Evolutionary conservation across 2,888 invertebrate species (phyloP).

Genomic region (Trichopria drosophilae): DNA sequence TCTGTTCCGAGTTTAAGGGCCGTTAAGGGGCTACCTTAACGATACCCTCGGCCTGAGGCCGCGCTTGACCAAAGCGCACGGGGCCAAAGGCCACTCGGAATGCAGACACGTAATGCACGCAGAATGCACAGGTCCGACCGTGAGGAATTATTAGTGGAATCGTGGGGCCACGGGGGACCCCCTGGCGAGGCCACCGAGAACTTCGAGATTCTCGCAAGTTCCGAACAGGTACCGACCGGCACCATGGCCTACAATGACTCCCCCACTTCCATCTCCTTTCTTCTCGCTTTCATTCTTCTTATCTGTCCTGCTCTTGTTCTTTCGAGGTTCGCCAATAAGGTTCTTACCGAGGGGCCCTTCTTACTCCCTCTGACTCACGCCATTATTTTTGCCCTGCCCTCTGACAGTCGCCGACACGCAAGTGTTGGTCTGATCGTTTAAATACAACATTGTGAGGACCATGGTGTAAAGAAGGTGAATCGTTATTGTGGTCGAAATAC

Average conservation of each 20-base stretch:
- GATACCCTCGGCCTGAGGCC: slow-evolving; percentile 3
- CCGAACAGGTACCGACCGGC: slow-evolving; percentile 41
- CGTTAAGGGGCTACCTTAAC: slow-evolving; percentile 5
- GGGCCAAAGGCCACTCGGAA: slow-evolving; percentile 53
- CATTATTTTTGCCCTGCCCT: too few species aligned
- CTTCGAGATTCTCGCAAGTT: slow-evolving; percentile 28
- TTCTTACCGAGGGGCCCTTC: too few species aligned
- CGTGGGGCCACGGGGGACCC: slow-evolving; percentile 37
- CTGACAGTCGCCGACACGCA: too few species aligned
- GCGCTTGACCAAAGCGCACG: slow-evolving; percentile 24
- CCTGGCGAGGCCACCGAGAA: slow-evolving; percentile 33
- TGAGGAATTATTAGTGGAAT: slow-evolving; percentile 51
- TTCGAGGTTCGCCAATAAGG: too few species aligned
- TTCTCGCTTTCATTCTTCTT: slow-evolving; percentile 19
- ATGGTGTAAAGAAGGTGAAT: too few species aligned
- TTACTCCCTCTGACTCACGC: too few species aligned
- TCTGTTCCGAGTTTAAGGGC: background rate
- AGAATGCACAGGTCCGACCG: slow-evolving; percentile 46
- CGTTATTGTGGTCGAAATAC: too few species aligned
- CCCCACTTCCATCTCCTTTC: slow-evolving; percentile 25
- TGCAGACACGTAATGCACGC: slow-evolving; percentile 55
- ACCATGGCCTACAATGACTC: slow-evolving; percentile 15
- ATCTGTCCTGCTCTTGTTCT: slow-evolving; percentile 11
- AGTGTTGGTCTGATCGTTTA: too few species aligned
- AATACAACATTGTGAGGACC: too few species aligned